Base-by-base conservation (phyloP, 2,888 invertebrate species). In the Glaucopsyche alexis region DNA sequence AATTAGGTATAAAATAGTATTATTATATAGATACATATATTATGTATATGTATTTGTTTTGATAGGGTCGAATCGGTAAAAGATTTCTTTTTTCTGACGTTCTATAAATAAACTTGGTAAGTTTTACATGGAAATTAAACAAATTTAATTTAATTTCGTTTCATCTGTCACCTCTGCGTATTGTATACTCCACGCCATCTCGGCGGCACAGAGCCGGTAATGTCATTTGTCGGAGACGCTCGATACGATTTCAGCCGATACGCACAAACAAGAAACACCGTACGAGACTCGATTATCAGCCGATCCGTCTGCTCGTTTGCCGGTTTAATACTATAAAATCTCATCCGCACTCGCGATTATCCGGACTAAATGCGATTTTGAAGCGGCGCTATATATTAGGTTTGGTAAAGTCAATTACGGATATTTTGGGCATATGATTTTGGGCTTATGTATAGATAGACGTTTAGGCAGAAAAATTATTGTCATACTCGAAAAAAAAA, bases 211-310 rank as follows among this genome's bases (percentile, higher is more conserved):
- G 81, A 80, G 79, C 79, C 79, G 77, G 81, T 86, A 86, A 87
- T 83, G 84, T 82, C 82, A 86, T 87, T 88, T 82, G 80, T 78
- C 79, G 81, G 74, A 71, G 77, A 80, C 29, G 29, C 60, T 60
- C 29, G 29, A 60, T 60, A 29, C 60, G 13, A 60, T 47, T 47
- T 13, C 13, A 9, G 47, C 4, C 52, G 19, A 19, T 60, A 60
- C 29, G 55, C 55, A 29, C 55, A 60, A 60, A 60, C 29, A 60
- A 60, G 55, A n/a, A n/a, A n/a, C n/a, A n/a, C n/a, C n/a, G 19
- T 19, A 5, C 19, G 11, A 60, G 55, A 60, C 55, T 60, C 55
- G 19, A 60, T 60, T 60, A 60, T 60, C 55, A 60, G 55, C 19
- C 55, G 55, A 60, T 60, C 19, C 55, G 55, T 9, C 52, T 19